These are phyloP conservation scores for Mythimna impura DNA, from an alignment of 2,888 invertebrate species.

Conservation along the genomic window DNA sequence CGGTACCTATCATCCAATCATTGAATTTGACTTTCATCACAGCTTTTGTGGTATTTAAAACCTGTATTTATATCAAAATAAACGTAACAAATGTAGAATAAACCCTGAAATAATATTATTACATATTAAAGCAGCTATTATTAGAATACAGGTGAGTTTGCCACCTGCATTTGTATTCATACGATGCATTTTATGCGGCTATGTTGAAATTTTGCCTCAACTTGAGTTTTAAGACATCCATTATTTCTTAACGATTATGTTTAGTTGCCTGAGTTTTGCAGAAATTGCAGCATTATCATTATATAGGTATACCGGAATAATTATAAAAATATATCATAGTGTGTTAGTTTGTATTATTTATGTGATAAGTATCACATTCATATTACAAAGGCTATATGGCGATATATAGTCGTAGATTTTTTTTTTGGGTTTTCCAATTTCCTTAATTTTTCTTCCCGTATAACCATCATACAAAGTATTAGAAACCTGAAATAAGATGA, in stretches of 20 bases:
- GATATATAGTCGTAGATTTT: too few species aligned
- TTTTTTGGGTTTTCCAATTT: too few species aligned
- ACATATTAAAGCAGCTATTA: conserved; percentile 4
- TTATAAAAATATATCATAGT: too few species aligned
- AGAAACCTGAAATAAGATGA: too few species aligned
- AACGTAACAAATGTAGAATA: conserved; percentile 22
- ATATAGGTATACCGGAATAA: too few species aligned
- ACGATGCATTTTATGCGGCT: conserved; percentile 20
- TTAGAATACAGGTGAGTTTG: neutral
- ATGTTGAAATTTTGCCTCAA: conserved; percentile 11
- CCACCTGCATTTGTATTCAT: conserved; percentile 24
- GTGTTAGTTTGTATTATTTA: too few species aligned
- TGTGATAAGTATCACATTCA: too few species aligned
- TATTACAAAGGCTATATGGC: too few species aligned
- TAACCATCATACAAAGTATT: too few species aligned
- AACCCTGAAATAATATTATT: conserved; percentile 23
- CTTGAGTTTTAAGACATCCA: neutral
- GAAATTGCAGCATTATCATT: too few species aligned
- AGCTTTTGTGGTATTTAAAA: conserved; percentile 53
- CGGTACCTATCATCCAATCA: conserved; percentile 56
- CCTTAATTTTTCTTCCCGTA: too few species aligned
- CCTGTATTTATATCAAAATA: conserved; percentile 50
- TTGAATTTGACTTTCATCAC: conserved; percentile 62
- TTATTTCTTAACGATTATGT: neutral
- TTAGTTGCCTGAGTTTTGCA: neutral